Percentiles rank a stretch among this genome's conserved stretches.
Evolutionary conservation across 2,113 vertebrate genomes (phyloP).

Genomic region (Hucho hucho): DNA sequence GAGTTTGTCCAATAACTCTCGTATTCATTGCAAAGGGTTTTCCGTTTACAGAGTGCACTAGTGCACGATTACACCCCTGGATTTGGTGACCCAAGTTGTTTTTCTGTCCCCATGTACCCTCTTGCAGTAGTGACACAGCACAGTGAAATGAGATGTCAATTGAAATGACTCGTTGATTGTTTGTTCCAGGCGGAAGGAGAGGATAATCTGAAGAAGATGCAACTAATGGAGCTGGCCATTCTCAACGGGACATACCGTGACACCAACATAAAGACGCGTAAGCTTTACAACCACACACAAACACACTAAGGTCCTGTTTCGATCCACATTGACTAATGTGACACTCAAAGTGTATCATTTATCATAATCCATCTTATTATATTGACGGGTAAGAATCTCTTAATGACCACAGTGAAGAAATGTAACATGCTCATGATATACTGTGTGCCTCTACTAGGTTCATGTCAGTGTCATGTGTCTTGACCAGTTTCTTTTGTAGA

Average conservation of each 20-base stretch:
- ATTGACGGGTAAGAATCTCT: too few relatives aligned
- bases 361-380: too few relatives aligned
- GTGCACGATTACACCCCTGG: too few relatives aligned
- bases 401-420: too few relatives aligned
- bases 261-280: constrained; percentile 81
- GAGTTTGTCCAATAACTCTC: too few relatives aligned
- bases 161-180: neutral
- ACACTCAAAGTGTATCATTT: too few relatives aligned
- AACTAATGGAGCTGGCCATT: constrained; percentile 82
- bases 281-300: constrained; percentile 37
- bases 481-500: constrained; percentile 8
- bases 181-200: constrained; percentile 77
- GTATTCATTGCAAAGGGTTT: too few relatives aligned
- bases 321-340: constrained; percentile 9
- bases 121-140: neutral
- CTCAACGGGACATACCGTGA: constrained; percentile 85
- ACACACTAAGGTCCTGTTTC: neutral
- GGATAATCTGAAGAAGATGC: constrained; percentile 85
- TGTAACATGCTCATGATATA: too few relatives aligned
- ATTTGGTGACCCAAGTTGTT: too few relatives aligned
- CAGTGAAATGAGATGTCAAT: neutral
- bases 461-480: neutral
- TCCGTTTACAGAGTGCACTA: too few relatives aligned
- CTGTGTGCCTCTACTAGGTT: neutral
- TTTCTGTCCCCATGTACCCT: neutral